A percentile compares a stretch with the other conserved stretches of the same genome.
phyloP scores from a whole-genome alignment of 2,797 vertebrate species.

The Lemur catta region DNA sequence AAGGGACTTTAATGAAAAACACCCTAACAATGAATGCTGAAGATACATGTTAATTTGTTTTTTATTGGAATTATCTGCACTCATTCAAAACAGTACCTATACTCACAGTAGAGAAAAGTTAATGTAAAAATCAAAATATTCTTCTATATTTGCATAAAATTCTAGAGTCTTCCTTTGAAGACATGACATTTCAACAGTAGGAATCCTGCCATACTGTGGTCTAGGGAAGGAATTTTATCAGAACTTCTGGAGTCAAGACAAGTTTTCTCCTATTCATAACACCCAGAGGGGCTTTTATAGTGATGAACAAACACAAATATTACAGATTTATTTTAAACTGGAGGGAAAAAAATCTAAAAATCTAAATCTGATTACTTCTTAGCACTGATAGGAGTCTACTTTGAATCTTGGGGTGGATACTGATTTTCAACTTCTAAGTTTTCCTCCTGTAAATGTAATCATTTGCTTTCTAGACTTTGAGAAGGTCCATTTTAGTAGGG shows the following conservation, averaged over 20 bases:
- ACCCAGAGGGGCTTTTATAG: background rate
- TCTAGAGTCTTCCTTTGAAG: background rate
- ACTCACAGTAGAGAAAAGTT: background rate
- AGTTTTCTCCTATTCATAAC: background rate
- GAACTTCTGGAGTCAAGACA: background rate
- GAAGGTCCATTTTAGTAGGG: background rate
- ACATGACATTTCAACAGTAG: background rate
- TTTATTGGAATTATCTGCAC: background rate
- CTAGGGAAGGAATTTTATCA: constrained; percentile 15
- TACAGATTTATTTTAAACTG: background rate
- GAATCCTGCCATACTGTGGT: background rate
- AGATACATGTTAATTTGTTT: background rate
- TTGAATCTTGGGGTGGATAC: background rate
- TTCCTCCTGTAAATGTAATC: background rate
- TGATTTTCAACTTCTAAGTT: background rate
- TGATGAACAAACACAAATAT: background rate
- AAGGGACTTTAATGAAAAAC: background rate
- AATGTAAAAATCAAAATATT: no score
- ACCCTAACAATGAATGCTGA: background rate
- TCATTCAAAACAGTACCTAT: background rate
- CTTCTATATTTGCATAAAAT: background rate
- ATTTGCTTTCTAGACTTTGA: background rate
- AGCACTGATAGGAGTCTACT: background rate
- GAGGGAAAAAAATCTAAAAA: background rate
- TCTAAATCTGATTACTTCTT: background rate